Conservation (phyloP, 1,140 invertebrate genomes). For the Zophobas morio region DNA sequence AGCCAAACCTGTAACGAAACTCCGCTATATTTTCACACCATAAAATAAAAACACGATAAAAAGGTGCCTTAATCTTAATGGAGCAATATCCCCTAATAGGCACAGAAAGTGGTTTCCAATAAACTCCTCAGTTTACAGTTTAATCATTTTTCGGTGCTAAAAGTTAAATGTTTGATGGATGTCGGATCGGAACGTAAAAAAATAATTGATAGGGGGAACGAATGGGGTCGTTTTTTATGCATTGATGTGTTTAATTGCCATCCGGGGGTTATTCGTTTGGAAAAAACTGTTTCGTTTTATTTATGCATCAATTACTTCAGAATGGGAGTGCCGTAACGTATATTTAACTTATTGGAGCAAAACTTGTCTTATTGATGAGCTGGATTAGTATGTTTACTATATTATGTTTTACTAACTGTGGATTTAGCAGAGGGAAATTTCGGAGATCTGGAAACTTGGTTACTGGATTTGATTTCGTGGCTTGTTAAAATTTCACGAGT, state of each 20-base stretch:
- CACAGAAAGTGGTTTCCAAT: neutral
- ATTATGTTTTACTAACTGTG: no score
- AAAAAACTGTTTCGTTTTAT: conserved; percentile 24
- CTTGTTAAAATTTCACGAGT: no score
- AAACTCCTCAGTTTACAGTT: conserved; percentile 5
- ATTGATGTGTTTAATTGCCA: conserved; percentile 24
- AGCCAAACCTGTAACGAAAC: conserved; percentile 69
- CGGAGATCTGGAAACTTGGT: no score
- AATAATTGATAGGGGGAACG: neutral
- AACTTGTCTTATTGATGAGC: neutral
- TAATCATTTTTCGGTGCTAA: neutral
- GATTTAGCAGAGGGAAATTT: no score
- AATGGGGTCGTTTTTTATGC: neutral
- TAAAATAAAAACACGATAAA: neutral
- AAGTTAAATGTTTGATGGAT: neutral
- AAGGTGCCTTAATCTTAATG: neutral
- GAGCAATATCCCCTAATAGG: neutral
- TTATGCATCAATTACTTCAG: conserved; percentile 28
- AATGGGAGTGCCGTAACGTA: neutral
- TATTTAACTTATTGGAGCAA: conserved; percentile 30
- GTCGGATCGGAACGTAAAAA: conserved; percentile 5
- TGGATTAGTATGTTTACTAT: no score
- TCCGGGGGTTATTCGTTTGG: conserved; percentile 19
- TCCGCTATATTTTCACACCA: neutral
- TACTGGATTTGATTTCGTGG: no score